Evolutionary conservation across 2,113 vertebrate species (phyloP).

Genomic region (Eurypyga helias): DNA sequence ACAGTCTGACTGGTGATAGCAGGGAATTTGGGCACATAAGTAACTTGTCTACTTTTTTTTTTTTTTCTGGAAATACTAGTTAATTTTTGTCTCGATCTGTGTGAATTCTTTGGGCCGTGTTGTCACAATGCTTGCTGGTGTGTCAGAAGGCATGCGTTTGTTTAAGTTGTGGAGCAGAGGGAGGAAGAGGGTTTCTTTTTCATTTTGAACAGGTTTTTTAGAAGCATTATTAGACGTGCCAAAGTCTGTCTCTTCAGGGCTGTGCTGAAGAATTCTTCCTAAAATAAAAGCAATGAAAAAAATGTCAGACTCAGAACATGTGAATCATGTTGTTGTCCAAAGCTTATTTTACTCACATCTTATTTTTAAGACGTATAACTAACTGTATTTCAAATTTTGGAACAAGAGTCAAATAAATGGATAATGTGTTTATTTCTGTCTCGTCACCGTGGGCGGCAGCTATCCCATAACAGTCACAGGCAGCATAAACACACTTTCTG

Average conservation of each 20-base stretch:
- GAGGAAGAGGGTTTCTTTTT: background rate
- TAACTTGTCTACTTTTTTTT: background rate
- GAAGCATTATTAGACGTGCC: background rate
- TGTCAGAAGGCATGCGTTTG: background rate
- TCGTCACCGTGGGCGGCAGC: background rate
- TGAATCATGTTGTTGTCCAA: background rate
- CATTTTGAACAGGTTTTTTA: background rate
- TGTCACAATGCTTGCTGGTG: background rate
- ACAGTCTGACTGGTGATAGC: background rate
- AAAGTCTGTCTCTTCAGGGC: too few relatives aligned
- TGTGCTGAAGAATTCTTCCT: background rate
- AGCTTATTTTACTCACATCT: background rate
- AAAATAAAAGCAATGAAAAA: background rate
- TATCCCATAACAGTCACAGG: background rate
- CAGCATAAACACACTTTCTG: background rate
- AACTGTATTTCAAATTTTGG: background rate
- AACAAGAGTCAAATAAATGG: background rate
- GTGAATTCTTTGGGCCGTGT: background rate
- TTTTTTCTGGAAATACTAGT: background rate
- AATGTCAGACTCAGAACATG: background rate
- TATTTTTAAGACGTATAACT: background rate
- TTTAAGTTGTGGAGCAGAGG: background rate
- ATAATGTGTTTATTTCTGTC: background rate
- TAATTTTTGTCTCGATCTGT: background rate
- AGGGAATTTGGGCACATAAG: background rate